A percentile compares a stretch with the other conserved stretches of the same genome.
These are phyloP conservation scores for Caenorhabditis afra DNA, from an alignment of 2,888 invertebrate genomes.

Conservation along the genomic window DNA sequence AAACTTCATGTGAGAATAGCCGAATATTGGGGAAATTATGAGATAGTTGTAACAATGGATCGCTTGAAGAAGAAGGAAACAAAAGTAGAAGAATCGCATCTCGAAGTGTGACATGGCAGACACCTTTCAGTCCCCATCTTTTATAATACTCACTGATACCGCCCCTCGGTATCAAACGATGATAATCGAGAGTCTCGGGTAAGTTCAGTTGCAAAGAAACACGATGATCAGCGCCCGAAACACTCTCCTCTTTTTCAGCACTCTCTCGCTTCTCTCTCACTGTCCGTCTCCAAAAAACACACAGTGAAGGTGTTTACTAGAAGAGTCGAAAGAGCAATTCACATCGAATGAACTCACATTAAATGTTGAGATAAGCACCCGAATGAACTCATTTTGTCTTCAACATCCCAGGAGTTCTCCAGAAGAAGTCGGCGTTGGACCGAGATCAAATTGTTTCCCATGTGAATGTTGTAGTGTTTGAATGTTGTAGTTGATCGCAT, in stretches of 20 bases:
- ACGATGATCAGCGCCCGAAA: constrained; percentile 29
- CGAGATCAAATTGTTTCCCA: too few species aligned
- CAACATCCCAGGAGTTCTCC: too few species aligned
- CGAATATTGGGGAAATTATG: constrained; percentile 57
- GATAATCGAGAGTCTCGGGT: constrained; percentile 4
- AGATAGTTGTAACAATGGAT: constrained; percentile 45
- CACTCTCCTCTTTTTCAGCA: background rate
- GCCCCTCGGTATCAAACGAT: too few species aligned
- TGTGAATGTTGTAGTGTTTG: too few species aligned
- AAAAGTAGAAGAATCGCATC: background rate
- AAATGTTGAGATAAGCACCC: too few species aligned
- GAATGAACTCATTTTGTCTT: too few species aligned
- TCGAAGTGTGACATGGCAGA: too few species aligned
- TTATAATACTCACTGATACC: background rate
- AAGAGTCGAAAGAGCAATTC: too few species aligned
- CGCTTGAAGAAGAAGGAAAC: background rate
- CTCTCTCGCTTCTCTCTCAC: background rate
- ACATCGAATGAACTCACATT: too few species aligned
- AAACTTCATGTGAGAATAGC: constrained; percentile 59
- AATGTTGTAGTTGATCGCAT: too few species aligned
- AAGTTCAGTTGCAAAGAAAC: constrained; percentile 35
- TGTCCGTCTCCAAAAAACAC: constrained; percentile 10
- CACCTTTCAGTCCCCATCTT: background rate
- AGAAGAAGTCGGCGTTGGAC: too few species aligned
- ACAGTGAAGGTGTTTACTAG: too few species aligned